Base-by-base conservation (phyloP, 2,113 vertebrate genomes). In the Ictidomys tridecemlineatus region DNA sequence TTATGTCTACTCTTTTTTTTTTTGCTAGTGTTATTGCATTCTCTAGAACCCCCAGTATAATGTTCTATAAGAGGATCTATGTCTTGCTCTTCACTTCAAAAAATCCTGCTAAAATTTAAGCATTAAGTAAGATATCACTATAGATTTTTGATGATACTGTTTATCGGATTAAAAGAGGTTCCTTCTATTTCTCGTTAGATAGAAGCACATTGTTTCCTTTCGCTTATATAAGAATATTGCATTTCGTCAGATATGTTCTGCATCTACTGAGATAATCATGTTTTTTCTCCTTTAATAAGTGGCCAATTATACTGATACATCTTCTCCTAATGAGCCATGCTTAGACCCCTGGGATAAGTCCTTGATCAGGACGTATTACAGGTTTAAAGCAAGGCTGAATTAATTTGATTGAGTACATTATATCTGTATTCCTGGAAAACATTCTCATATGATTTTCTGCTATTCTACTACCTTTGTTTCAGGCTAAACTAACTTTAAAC, bases 121-220 rank as follows among this genome's bases (percentile, higher is more conserved):
- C 22, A 65, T 91, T 73, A 87, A 80, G 16, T 48, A 28, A 93
- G 42, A 80, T 86, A 1, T 85, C 85, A 80, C 9, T 34, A 24
- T 51, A 79, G 58, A 73, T 89, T 87, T 95, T 86, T 37, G 58
- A 20, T 84, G 51, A 85, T 79, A 24, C 20, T 30, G 0, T 90
- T 84, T 69, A 67, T 89, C 32, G 86, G 24, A 77, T 84, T 83
- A 69, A 86, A 89, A 73, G 20, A 85, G 12, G 5, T 63, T 3
- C n/a, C 37, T 91, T 95, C 83, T 92, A 95, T 79, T 91, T 96
- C 76, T 83, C 48, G 30, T 83, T 65, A 53, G 12, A 74, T 85
- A 72, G 45, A 45, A 93, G 58, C 1, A 65, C 89, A 85, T 89
- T 73, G 3, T 84, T 91, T 96, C 34, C 83, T 76, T 89, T 67